These are phyloP conservation scores for Cisticola juncidis DNA, from an alignment of 2,113 vertebrate genomes.

Conservation along the genomic window DNA sequence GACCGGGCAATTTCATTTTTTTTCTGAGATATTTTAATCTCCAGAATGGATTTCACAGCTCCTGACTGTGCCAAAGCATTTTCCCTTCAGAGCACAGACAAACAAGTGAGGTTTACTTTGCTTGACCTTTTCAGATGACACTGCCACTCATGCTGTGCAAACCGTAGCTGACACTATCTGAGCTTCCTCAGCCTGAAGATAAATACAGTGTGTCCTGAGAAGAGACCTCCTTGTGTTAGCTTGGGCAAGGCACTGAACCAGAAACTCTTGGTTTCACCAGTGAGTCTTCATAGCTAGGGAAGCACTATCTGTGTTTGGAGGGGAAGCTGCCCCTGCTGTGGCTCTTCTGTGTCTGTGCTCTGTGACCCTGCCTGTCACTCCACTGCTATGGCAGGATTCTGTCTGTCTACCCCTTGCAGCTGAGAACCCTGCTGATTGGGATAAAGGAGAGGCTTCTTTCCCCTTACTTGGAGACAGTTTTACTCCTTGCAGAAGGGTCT, in stretches of 20 bases:
- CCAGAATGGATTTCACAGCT: slow-evolving; percentile 58
- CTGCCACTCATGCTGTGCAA: slow-evolving; percentile 61
- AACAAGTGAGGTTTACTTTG: slow-evolving; percentile 71
- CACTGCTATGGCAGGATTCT: rapidly evolving
- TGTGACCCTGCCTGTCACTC: neutral
- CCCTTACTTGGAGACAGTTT: neutral
- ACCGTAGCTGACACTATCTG: neutral
- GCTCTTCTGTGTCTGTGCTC: neutral
- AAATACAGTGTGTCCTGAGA: neutral
- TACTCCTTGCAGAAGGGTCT: neutral
- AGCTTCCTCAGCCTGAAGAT: neutral
- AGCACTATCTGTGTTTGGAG: rapidly evolving
- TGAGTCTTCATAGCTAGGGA: neutral
- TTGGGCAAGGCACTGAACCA: neutral
- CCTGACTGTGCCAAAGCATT: slow-evolving; percentile 50
- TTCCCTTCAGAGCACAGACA: slow-evolving; percentile 63
- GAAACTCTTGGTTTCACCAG: neutral
- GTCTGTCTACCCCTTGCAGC: neutral
- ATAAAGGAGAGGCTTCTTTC: neutral
- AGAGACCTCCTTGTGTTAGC: neutral
- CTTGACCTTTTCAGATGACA: slow-evolving; percentile 67
- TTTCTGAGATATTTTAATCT: slow-evolving; percentile 33
- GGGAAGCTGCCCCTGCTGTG: neutral
- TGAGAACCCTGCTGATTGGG: neutral
- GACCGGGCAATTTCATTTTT: neutral